A percentile compares a stretch with the other conserved stretches of the same genome.
phyloP scores from a whole-genome alignment of 2,888 invertebrate genomes.

The Eupithecia abbreviata region DNA sequence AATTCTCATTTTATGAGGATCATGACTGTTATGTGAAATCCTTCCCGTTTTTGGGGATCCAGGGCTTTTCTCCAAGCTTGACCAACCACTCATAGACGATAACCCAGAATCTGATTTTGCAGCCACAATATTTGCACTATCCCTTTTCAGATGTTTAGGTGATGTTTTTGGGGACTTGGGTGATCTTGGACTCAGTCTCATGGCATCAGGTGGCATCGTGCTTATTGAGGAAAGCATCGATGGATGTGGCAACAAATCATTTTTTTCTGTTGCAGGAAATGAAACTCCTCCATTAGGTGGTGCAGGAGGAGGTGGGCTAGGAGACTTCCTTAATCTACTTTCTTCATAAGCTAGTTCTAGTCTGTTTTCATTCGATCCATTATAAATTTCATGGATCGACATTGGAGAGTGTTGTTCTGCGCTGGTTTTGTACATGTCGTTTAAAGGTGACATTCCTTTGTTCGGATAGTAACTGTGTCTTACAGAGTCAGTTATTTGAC shows the following conservation, averaged over 20 bases:
- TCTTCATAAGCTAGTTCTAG: slow-evolving; percentile 80
- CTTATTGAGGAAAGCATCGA: slow-evolving; percentile 66
- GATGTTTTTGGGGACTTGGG: slow-evolving; percentile 89
- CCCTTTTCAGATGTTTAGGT: slow-evolving; percentile 86
- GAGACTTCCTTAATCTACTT: slow-evolving; percentile 79
- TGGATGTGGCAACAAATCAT: slow-evolving; percentile 60
- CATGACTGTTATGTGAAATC: slow-evolving; percentile 68
- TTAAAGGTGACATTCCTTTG: slow-evolving; percentile 72
- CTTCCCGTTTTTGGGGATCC: slow-evolving; percentile 88
- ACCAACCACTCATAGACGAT: slow-evolving; percentile 94
- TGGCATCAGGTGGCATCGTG: slow-evolving; percentile 69
- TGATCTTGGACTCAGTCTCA: slow-evolving; percentile 87
- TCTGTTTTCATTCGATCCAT: slow-evolving; percentile 77
- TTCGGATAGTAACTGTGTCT: slow-evolving; percentile 71
- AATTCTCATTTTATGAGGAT: slow-evolving; percentile 72
- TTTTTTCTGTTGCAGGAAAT: slow-evolving; percentile 76
- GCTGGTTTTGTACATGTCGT: slow-evolving; percentile 78
- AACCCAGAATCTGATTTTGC: slow-evolving; percentile 94
- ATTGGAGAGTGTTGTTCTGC: slow-evolving; percentile 85
- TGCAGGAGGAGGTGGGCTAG: slow-evolving; percentile 92
- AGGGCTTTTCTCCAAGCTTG: slow-evolving; percentile 93
- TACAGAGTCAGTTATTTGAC: slow-evolving; percentile 72
- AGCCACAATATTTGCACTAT: slow-evolving; percentile 85
- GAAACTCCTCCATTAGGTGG: slow-evolving; percentile 86
- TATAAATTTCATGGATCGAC: slow-evolving; percentile 86